phyloP scores from a whole-genome alignment of 2,113 vertebrate species.

The Euleptes europaea region DNA sequence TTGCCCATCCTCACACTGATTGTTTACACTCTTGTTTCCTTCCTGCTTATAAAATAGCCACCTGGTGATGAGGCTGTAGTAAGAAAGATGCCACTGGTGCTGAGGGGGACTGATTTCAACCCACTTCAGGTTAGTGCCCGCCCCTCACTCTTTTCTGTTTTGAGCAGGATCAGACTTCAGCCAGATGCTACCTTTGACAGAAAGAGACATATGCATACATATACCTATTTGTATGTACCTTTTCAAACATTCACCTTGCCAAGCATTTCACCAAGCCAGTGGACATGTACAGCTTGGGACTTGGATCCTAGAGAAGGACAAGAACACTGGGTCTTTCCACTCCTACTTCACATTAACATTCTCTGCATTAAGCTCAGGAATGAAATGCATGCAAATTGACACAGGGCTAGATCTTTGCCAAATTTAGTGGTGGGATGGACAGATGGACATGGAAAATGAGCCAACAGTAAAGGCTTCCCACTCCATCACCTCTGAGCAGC shows the following conservation, averaged over 20 bases:
- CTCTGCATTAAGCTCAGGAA: not conserved
- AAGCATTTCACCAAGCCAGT: too few species aligned
- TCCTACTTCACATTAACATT: not conserved
- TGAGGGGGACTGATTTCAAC: not conserved
- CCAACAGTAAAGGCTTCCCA: not conserved
- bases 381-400: not conserved
- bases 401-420: not conserved
- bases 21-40: conserved; percentile 67
- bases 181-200: not conserved
- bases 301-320: not conserved
- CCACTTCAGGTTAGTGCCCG: not conserved
- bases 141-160: not conserved
- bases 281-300: not conserved
- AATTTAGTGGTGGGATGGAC: not conserved
- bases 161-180: not conserved
- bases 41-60: conserved; percentile 61
- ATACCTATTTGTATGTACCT: not conserved
- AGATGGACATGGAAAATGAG: not conserved
- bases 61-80: conserved; percentile 39
- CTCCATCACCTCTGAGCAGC: not conserved
- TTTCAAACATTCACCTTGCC: not conserved
- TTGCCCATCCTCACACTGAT: conserved; percentile 13
- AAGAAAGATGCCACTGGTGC: not conserved
- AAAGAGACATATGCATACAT: not conserved
- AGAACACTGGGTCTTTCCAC: not conserved